Evolutionary conservation across 2,797 vertebrate genomes (phyloP).

Genomic region (Onychomys torridus): DNA sequence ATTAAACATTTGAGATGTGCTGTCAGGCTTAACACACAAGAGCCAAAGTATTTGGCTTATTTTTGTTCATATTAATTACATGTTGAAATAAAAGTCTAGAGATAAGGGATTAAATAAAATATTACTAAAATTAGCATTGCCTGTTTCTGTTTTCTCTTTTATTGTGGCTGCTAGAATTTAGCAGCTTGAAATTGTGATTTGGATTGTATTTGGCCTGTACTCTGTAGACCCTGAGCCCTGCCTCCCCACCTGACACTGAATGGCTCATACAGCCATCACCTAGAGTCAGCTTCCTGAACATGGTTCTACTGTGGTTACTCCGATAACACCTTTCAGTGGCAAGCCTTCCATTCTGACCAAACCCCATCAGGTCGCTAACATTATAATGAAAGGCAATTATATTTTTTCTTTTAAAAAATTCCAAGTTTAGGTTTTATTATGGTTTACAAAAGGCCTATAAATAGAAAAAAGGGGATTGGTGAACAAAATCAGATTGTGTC

Average conservation of each 20-base stretch:
- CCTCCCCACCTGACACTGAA: not conserved
- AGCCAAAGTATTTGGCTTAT: conserved; percentile 55
- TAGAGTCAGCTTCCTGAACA: not conserved
- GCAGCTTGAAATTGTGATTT: conserved; percentile 15
- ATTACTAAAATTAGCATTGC: conserved; percentile 49
- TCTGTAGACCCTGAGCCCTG: not conserved
- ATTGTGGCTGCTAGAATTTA: conserved; percentile 39
- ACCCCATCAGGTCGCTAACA: not conserved
- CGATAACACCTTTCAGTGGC: not conserved
- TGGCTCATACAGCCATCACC: not conserved
- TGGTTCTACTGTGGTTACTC: not conserved
- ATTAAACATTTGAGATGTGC: not conserved
- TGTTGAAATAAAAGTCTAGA: conserved; percentile 34
- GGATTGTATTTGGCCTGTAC: not conserved
- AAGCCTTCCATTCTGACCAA: not conserved
- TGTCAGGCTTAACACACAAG: conserved; percentile 41
- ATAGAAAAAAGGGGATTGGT: not conserved
- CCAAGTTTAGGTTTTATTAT: not conserved
- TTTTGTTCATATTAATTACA: conserved; percentile 30
- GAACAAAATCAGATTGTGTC: not conserved
- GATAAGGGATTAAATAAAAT: not conserved
- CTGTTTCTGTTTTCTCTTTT: conserved; percentile 49
- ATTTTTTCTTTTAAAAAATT: not conserved
- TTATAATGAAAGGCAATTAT: not conserved
- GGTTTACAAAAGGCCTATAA: conserved; percentile 2